A percentile compares a stretch with the other conserved stretches of the same genome.
Evolutionary conservation across 1,140 invertebrate genomes (phyloP).

Genomic region (Leptinotarsa lineolata): DNA sequence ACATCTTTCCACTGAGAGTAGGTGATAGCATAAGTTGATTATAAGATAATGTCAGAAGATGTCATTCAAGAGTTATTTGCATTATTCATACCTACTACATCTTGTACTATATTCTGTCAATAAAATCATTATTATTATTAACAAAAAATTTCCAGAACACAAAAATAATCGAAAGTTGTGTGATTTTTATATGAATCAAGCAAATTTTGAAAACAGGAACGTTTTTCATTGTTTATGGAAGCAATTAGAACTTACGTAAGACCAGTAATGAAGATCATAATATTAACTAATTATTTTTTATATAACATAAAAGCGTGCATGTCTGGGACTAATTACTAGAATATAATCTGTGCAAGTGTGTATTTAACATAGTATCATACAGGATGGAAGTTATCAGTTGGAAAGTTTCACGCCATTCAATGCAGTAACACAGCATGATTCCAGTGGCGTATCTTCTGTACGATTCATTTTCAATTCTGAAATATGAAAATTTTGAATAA

Average conservation of each 20-base stretch:
- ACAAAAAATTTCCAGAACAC: too few species aligned
- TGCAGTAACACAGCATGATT: neutral
- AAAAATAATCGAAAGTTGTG: too few species aligned
- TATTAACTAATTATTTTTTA: conserved; percentile 25
- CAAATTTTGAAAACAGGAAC: neutral
- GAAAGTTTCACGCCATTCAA: conserved; percentile 27
- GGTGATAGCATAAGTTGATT: too few species aligned
- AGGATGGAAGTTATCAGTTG: conserved; percentile 21
- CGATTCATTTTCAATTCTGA: too few species aligned
- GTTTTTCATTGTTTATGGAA: conserved; percentile 11
- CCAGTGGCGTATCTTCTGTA: neutral
- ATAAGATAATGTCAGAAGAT: too few species aligned
- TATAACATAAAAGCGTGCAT: conserved; percentile 24
- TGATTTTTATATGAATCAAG: too few species aligned
- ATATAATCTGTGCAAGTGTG: conserved; percentile 15
- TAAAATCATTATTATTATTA: too few species aligned
- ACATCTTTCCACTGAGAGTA: too few species aligned
- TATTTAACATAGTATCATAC: conserved; percentile 21
- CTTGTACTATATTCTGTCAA: too few species aligned
- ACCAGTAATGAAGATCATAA: conserved; percentile 15
- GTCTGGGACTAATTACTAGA: conserved; percentile 23
- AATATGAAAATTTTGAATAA: too few species aligned
- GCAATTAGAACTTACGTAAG: conserved; percentile 16
- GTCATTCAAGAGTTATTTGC: too few species aligned
- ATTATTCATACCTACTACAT: too few species aligned